Base-by-base conservation (phyloP, 2,888 invertebrate genomes). In the Drosophila fungiperda region DNA sequence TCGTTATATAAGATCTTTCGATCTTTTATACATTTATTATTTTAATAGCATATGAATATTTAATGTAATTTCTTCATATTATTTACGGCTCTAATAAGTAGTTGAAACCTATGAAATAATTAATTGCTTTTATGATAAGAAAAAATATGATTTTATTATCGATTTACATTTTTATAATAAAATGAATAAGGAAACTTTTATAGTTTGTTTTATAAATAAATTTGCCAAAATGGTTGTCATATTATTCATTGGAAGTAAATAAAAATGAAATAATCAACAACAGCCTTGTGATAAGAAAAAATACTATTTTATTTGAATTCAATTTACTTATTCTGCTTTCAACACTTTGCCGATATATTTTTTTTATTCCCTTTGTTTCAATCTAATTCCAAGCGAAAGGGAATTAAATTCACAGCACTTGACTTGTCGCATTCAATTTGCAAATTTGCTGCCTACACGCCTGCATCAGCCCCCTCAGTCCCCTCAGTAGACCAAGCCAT, bases 401-500 rank as follows among this genome's bases (percentile, higher is more conserved):
- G 85, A 88, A 86, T 85, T 83, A 86, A 88, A 88, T 88, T 81
- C 81, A 76, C 83, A 86, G 76, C 85, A 80, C 88, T 85, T 88
- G 86, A 85, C 87, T 85, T 85, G 85, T 83, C 88, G 76, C 86
- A 86, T 85, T 88, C 83, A 86, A 85, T 85, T 88, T 87, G 80
- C 80, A 73, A 80, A 70, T 69, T 67, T 68, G 53, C 76, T 75
- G 57, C 52, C 74, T 49, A 42, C 29, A 33, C 52, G 17, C 20
- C 50, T 29, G 29, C 3, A 17, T 11, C 38, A 17, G 17, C 40
- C 36, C n/a, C 35, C 60, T 29, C 36, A 55, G 50, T 15, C 45
- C 15, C 52, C 45, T 29, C 55, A 4, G 12, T n/a, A 26, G 33
- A 26, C 42, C 64, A n/a, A 38, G 32, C 54, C 49, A 55, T 72